Evolutionary conservation across 2,113 vertebrate genomes (phyloP).

Genomic region (Ophthalmolycus amberensis): DNA sequence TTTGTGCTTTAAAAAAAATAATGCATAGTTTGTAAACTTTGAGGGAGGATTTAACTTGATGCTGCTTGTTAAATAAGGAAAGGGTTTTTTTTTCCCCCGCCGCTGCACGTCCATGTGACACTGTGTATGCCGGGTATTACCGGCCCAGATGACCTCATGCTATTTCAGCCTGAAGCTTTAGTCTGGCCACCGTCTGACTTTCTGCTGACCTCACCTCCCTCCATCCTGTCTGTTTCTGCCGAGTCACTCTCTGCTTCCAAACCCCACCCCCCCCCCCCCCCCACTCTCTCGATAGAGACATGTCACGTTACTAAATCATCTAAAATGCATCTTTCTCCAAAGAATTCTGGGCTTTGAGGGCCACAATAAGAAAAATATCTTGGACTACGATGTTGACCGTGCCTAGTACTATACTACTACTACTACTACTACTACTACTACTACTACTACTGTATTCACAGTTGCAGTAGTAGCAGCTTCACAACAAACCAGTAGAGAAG

Average conservation of each 20-base stretch:
- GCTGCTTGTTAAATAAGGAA: neutral
- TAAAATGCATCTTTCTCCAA: neutral
- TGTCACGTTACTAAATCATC: neutral
- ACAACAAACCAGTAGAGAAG: neutral
- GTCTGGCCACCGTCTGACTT: slow-evolving; percentile 54
- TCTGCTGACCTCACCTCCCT: slow-evolving; percentile 50
- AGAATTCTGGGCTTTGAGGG: neutral
- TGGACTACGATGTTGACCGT: neutral
- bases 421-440: neutral
- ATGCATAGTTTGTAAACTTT: neutral
- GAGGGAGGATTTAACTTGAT: neutral
- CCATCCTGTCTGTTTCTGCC: slow-evolving; percentile 39
- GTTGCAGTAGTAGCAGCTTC: neutral
- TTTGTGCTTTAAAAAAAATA: neutral
- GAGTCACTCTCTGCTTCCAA: slow-evolving; percentile 39
- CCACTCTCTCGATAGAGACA: neutral
- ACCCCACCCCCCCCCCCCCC: neutral
- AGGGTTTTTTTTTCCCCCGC: neutral
- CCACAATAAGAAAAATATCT: neutral
- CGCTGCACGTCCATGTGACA: neutral
- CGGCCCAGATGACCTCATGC: slow-evolving; percentile 52
- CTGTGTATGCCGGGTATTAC: slow-evolving; percentile 33
- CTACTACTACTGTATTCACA: neutral
- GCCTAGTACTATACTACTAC: too few species aligned
- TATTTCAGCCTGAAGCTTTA: slow-evolving; percentile 41